Conservation (phyloP, 2,888 invertebrate genomes). For the Mongoloraphidia duomilia region DNA sequence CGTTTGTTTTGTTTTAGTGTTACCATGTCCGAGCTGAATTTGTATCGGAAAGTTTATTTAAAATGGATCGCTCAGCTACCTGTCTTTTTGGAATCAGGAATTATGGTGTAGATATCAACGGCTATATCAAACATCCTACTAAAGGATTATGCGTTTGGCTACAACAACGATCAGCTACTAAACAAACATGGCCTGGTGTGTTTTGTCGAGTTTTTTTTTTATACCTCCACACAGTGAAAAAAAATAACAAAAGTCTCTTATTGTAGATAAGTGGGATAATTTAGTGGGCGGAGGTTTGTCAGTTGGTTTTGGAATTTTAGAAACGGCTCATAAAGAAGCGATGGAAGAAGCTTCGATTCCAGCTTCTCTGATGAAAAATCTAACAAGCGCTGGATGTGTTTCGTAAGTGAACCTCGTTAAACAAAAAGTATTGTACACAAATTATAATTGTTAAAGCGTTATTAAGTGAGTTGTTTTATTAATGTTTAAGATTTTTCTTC, state of each 20-base stretch:
- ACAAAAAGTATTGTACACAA: background rate
- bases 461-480: background rate
- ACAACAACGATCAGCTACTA: slow-evolving; percentile 77
- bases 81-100: slow-evolving; percentile 88
- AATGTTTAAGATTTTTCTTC: slow-evolving; percentile 59
- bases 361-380: slow-evolving; percentile 55
- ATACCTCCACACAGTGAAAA: slow-evolving; percentile 1
- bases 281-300: slow-evolving; percentile 90
- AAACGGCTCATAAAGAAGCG: slow-evolving; percentile 87
- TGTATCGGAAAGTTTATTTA: slow-evolving; percentile 42
- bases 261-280: slow-evolving; percentile 73
- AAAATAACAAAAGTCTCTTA: slow-evolving; percentile 1
- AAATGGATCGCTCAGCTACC: slow-evolving; percentile 86
- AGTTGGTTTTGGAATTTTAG: slow-evolving; percentile 73
- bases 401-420: slow-evolving; percentile 40
- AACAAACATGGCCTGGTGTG: slow-evolving; percentile 85
- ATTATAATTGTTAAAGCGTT: background rate
- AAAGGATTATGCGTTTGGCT: slow-evolving; percentile 85
- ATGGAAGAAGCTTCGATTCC: slow-evolving; percentile 89
- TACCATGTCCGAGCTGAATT: slow-evolving; percentile 77
- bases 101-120: slow-evolving; percentile 91
- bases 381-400: slow-evolving; percentile 66
- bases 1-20: slow-evolving; percentile 40
- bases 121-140: slow-evolving; percentile 72
- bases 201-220: slow-evolving; percentile 7